A percentile compares a stretch with the other conserved stretches of the same genome.
These are phyloP conservation scores for Myotis vivesi DNA, from an alignment of 2,797 vertebrate genomes.

Conservation along the genomic window DNA sequence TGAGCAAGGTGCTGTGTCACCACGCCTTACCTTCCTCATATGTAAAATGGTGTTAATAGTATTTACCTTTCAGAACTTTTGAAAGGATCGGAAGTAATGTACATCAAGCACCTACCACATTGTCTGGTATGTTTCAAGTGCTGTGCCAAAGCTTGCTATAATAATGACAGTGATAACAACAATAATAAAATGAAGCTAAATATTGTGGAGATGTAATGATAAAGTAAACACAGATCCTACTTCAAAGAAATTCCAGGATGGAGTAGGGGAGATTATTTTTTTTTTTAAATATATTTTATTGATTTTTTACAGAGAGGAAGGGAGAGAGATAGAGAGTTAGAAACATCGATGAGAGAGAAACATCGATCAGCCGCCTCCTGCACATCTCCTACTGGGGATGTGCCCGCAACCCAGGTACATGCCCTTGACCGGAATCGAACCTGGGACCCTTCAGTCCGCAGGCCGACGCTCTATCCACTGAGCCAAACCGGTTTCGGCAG, in stretches of 20 bases:
- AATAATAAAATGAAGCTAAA: slow-evolving; percentile 10
- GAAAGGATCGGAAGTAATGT: slow-evolving; percentile 10
- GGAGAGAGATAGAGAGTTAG: too few species aligned
- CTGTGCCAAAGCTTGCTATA: not conserved
- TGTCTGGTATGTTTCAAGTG: not conserved
- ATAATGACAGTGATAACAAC: not conserved
- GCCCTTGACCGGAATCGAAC: too few species aligned
- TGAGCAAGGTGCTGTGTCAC: not conserved
- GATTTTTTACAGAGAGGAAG: too few species aligned
- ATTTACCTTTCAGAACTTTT: slow-evolving; percentile 1
- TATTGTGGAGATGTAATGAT: not conserved
- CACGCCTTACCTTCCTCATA: not conserved
- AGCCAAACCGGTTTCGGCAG: too few species aligned
- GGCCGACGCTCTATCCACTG: too few species aligned
- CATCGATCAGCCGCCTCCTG: too few species aligned
- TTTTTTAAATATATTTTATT: too few species aligned
- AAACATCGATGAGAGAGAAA: too few species aligned
- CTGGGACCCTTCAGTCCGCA: too few species aligned
- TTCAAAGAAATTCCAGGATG: not conserved
- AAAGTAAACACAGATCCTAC: not conserved
- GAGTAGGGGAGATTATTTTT: not conserved
- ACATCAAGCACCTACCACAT: not conserved
- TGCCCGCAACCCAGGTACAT: too few species aligned
- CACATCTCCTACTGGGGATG: too few species aligned
- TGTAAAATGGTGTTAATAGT: not conserved